Conservation (phyloP, 2,113 vertebrate species). For the Zosterops lateralis region DNA sequence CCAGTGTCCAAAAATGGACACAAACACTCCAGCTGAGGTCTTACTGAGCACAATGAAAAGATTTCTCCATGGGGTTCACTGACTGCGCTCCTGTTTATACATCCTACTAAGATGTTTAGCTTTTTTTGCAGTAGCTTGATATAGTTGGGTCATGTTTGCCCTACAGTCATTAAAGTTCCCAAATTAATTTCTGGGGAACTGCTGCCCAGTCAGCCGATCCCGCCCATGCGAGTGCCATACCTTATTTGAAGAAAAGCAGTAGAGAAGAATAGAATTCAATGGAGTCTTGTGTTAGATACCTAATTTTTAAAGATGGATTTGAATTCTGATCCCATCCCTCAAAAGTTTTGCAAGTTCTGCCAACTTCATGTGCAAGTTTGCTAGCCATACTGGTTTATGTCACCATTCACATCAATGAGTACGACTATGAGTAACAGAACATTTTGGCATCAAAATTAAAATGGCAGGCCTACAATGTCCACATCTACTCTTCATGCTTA, state of each 20-base stretch:
- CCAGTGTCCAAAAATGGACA: conserved; percentile 42
- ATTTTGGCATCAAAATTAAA: neutral
- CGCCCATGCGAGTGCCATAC: neutral
- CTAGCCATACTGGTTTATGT: neutral
- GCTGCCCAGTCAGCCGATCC: neutral
- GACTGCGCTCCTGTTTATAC: conserved; percentile 27
- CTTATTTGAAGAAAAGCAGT: neutral
- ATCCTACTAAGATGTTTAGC: conserved; percentile 7
- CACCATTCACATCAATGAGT: neutral
- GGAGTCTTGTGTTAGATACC: neutral
- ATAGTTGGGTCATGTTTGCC: neutral
- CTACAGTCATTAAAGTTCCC: neutral
- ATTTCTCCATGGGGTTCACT: conserved; percentile 28
- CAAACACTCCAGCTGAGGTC: neutral
- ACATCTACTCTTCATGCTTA: neutral
- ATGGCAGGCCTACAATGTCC: neutral
- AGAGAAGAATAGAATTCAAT: neutral
- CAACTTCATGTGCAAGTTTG: neutral
- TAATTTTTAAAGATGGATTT: neutral
- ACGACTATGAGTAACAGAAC: neutral
- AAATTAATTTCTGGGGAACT: neutral
- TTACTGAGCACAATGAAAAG: neutral
- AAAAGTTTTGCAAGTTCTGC: neutral
- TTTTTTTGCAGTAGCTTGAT: conserved; percentile 4
- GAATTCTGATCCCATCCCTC: neutral